These are phyloP conservation scores for Micrasema longulum DNA, from an alignment of 1,140 invertebrate genomes.

Conservation along the genomic window DNA sequence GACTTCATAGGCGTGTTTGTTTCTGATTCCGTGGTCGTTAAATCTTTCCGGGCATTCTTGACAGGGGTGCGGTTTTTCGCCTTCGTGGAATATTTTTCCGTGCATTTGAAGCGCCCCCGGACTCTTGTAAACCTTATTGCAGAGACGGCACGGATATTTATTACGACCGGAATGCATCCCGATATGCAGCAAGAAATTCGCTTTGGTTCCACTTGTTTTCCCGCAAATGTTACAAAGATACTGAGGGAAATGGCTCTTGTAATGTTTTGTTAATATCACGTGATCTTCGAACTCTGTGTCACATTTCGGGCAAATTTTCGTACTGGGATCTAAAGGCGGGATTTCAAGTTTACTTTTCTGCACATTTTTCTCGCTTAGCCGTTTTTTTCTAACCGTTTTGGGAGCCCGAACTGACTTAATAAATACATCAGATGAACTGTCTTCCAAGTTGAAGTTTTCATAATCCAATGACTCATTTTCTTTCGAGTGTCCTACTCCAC, in stretches of 20 bases:
- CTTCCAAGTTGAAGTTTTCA: too few relatives aligned
- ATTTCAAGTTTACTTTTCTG: too few relatives aligned
- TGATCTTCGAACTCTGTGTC: too few relatives aligned
- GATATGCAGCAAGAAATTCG: neutral
- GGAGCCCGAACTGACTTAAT: too few relatives aligned
- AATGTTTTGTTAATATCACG: constrained; percentile 1
- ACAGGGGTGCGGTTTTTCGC: constrained; percentile 27
- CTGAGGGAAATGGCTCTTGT: constrained; percentile 19
- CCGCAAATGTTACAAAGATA: constrained; percentile 38
- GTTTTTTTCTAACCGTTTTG: too few relatives aligned
- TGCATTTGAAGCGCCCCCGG: constrained; percentile 2
- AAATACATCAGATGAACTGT: too few relatives aligned
- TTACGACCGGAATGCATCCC: constrained; percentile 1
- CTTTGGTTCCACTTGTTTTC: neutral
- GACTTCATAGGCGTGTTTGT: constrained; percentile 18
- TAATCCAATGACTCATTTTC: too few relatives aligned
- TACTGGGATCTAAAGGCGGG: too few relatives aligned
- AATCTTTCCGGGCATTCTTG: constrained; percentile 36
- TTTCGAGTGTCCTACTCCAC: too few relatives aligned
- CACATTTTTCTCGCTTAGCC: too few relatives aligned
- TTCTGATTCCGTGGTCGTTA: constrained; percentile 20
- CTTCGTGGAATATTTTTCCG: constrained; percentile 22
- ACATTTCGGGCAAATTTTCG: too few relatives aligned
- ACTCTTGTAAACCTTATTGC: constrained; percentile 27
- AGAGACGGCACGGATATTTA: constrained; percentile 26